These are phyloP conservation scores for Stichopus horrens DNA, from an alignment of 53 echinoderm and acorn worm genomes.

Conservation along the genomic window DNA sequence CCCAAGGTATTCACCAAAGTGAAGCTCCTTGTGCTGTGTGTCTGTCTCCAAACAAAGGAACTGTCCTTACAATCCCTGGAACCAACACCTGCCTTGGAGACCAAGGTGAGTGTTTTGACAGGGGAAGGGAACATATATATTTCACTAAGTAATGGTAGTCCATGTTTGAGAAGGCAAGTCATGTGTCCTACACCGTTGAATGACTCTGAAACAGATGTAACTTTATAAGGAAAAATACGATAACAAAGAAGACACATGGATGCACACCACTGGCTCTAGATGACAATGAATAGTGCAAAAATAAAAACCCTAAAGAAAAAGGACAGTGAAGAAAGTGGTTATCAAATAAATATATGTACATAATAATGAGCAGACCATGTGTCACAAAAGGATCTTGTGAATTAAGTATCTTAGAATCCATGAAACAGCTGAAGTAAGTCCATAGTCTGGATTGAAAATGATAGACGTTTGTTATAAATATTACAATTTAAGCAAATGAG, in stretches of 20 bases:
- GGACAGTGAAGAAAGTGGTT: too few relatives aligned
- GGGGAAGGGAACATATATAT: not conserved
- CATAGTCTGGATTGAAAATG: too few relatives aligned
- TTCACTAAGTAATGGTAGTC: too few relatives aligned
- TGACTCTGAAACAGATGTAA: not conserved
- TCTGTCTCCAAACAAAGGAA: not conserved
- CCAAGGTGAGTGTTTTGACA: slow-evolving; percentile 3
- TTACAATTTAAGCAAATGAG: too few relatives aligned
- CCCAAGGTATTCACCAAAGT: not conserved
- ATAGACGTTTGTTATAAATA: too few relatives aligned
- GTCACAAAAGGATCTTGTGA: too few relatives aligned
- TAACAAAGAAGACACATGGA: not conserved
- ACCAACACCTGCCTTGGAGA: slow-evolving; percentile 28
- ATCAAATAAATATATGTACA: too few relatives aligned
- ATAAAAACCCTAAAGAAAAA: too few relatives aligned
- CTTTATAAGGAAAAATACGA: not conserved
- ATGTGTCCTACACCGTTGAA: not conserved
- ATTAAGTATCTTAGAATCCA: too few relatives aligned
- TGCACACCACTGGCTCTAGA: not conserved
- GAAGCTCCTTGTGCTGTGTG: slow-evolving; percentile 43
- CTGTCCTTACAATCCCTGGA: slow-evolving; percentile 20
- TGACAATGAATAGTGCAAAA: not conserved
- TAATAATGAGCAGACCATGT: too few relatives aligned
- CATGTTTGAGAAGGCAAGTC: not conserved
- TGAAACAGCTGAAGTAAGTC: too few relatives aligned